These are phyloP conservation scores for Microtus montanus DNA, from an alignment of 2,113 vertebrate genomes.

Conservation along the genomic window DNA sequence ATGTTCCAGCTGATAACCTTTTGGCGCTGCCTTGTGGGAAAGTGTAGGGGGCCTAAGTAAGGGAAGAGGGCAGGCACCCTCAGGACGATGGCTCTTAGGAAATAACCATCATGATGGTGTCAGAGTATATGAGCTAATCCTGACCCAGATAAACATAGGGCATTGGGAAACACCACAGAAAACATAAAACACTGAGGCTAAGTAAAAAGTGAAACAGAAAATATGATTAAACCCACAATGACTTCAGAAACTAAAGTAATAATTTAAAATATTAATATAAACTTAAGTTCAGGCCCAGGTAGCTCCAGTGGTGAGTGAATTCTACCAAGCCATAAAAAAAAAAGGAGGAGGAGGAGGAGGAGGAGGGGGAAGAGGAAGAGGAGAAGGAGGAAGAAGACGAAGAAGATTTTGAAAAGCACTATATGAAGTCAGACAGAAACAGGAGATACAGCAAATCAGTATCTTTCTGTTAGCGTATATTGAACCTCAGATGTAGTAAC, in stretches of 20 bases:
- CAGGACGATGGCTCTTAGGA: background rate
- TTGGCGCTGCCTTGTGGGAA: background rate
- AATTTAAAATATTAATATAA: slow-evolving; percentile 32
- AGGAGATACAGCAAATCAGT: no score
- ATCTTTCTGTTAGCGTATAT: no score
- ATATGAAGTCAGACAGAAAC: no score
- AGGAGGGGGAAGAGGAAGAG: accelerated
- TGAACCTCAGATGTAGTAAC: no score
- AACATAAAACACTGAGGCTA: background rate
- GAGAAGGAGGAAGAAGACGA: no score
- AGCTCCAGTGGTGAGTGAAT: background rate
- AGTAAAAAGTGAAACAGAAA: slow-evolving; percentile 8
- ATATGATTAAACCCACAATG: background rate
- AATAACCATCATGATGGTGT: slow-evolving; percentile 15
- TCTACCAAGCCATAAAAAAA: background rate
- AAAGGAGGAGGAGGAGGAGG: no score
- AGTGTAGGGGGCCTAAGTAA: background rate
- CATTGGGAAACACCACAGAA: background rate
- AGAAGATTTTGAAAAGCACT: no score
- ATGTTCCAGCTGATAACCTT: slow-evolving; percentile 10
- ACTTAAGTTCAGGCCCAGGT: background rate
- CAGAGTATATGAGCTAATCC: background rate
- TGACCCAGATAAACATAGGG: background rate
- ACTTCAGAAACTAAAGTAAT: background rate
- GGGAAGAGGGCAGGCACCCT: background rate